These are phyloP conservation scores for Heliconius ethilla DNA, from an alignment of 2,888 invertebrate species.

Conservation along the genomic window DNA sequence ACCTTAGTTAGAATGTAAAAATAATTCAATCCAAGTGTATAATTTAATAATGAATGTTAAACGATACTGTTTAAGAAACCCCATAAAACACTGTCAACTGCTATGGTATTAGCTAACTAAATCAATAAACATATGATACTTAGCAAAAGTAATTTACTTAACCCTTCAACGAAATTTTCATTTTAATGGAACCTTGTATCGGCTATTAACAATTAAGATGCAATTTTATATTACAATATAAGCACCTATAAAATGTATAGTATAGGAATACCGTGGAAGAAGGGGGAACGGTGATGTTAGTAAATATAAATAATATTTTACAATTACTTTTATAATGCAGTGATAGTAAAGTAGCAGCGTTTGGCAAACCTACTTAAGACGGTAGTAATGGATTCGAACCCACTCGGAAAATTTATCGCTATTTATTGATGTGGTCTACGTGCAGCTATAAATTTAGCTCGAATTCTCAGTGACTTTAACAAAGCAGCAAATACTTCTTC, in stretches of 20 bases:
- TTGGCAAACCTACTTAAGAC: too few relatives aligned
- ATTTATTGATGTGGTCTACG: too few relatives aligned
- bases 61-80: constrained; percentile 44
- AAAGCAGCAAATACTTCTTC: too few relatives aligned
- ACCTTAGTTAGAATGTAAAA: background rate
- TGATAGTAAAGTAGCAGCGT: too few relatives aligned
- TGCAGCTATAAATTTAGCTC: too few relatives aligned
- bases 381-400: too few relatives aligned
- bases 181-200: background rate
- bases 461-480: too few relatives aligned
- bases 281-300: background rate
- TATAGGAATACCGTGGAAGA: background rate
- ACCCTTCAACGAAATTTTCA: background rate
- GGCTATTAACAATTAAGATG: background rate
- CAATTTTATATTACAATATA: background rate
- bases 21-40: constrained; percentile 19
- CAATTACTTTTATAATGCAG: too few relatives aligned
- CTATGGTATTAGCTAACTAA: constrained; percentile 27
- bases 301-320: too few relatives aligned
- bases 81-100: constrained; percentile 31
- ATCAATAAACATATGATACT: constrained; percentile 20
- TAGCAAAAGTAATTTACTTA: constrained; percentile 4
- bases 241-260: too few relatives aligned
- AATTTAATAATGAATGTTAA: constrained; percentile 42
- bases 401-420: too few relatives aligned